These are phyloP conservation scores for Aegithalos caudatus DNA, from an alignment of 2,113 vertebrate genomes.

Conservation along the genomic window DNA sequence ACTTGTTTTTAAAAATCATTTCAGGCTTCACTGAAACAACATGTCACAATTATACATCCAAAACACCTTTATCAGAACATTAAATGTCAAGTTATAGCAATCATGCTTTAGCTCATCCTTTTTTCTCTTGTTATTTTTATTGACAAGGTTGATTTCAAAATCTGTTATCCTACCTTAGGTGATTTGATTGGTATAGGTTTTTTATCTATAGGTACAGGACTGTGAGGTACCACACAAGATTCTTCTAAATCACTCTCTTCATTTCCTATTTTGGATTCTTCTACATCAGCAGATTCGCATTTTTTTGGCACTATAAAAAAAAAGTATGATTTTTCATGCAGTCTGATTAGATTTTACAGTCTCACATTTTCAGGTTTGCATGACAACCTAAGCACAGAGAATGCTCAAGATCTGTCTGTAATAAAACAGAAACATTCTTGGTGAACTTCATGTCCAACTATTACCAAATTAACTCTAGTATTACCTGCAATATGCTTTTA, in stretches of 20 bases:
- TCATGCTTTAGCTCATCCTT: neutral
- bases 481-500: neutral
- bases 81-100: neutral
- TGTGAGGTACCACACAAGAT: slow-evolving; percentile 82
- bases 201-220: slow-evolving; percentile 83
- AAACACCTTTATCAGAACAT: neutral
- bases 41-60: neutral
- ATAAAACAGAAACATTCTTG: neutral
- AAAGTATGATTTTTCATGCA: neutral
- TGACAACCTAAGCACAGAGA: neutral
- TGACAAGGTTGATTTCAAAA: neutral
- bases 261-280: slow-evolving; percentile 91
- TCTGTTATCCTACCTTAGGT: slow-evolving; percentile 78
- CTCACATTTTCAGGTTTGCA: neutral
- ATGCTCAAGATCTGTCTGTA: neutral
- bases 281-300: slow-evolving; percentile 88
- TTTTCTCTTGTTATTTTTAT: neutral
- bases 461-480: neutral
- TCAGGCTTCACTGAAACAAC: neutral
- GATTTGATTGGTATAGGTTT: slow-evolving; percentile 83
- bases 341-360: neutral
- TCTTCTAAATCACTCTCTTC: slow-evolving; percentile 91
- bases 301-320: slow-evolving; percentile 85
- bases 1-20: neutral
- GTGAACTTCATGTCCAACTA: neutral